Base-by-base conservation (phyloP, 2,888 invertebrate species). In the Rhagophthalmus giganteus region DNA sequence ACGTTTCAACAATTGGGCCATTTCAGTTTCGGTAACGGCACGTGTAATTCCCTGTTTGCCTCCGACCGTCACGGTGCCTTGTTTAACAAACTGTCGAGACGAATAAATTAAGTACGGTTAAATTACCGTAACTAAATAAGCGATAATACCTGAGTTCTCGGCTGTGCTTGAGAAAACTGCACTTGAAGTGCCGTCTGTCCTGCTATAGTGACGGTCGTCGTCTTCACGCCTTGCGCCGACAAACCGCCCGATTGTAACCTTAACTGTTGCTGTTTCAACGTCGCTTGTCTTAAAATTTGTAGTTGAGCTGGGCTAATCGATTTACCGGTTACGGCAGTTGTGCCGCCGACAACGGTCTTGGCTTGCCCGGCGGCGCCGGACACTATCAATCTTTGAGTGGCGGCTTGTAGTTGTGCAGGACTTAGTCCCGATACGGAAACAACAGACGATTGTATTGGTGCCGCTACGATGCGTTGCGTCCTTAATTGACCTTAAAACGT, bases 231-330 rank as follows among this genome's bases (percentile, higher is more conserved):
- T 53, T 64, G 55, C 6, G 69, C 59, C 15, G 60, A 38, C 54
- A 61, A 44, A 15, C 59, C 60, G 7, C 60, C 66, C 2, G 69
- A 56, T 55, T 74, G 73, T 35, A 74, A 57, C n/a, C 73, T 58
- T 40, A 74, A 60, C 46, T 74, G 74, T 41, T 70, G 68, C 48
- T 72, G 71, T 44, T 72, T 69, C 6, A 71, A 44, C 5, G 67
- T 59, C 2, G 73, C 70, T 49, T 85, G 86, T n/a, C 84, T 78
- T 59, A 84, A 82, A 63, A 84, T 77, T 63, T 85, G 82, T 42
- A 83, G 61, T 58, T 82, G 83, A 0, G 79, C 78, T 2, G 76
- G 76, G 12, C 78, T 79, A 12, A 82, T 67, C 2, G 78, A 74
- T 65, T 81, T 78, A 0, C 79, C 78, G 1, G 79, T 76, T 2